Evolutionary conservation across 2,888 invertebrate genomes (phyloP), one percentile per base, ranked within the genome.

Genomic region (Neocrepidodera transversa): DNA sequence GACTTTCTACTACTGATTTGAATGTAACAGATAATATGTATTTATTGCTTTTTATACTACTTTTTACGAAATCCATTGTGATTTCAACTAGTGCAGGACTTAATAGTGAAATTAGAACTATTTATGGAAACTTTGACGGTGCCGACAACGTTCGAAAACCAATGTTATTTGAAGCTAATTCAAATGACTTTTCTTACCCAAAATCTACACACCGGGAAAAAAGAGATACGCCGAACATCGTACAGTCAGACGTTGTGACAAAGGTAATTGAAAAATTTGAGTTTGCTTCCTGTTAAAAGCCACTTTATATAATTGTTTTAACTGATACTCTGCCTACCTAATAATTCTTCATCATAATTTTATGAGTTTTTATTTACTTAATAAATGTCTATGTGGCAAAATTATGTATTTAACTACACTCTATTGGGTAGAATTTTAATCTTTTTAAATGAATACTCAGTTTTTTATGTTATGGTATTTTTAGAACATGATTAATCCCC

Each of bases 181-280:
- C 40, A 8, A 13, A 30, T 30, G 16, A 20, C 18, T 13, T 42
- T 6, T 1, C 26, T 14, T 5, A 6, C 8, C 10, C 30, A 14
- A 14, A 20, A 14, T 13, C 16, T 20, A 17, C 18, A 26, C 20
- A n/a, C 8, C 35, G 54, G 17, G 8, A 35, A 26, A 45, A 8
- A 20, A 45, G 45, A 54, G 36, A 45, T n/a, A 13, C 36, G n/a
- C 13, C 6, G 23, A 23, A 6, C 6, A 5, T 23, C 18, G 13
- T 17, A 14, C n/a, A 18, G 11, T 45, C 54, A 6, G 36, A 47
- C 13, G 26, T 54, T 30, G 36, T 54, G 20, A 54, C 54, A 54
- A 54, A 54, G 54, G 54, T 54, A 54, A 54, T 54, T 54, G 54
- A 14, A 30, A 30, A 54, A 54, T 45, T 45, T 54, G 35, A 45